Base-by-base conservation (phyloP, 1,140 invertebrate genomes). In the Panulirus ornatus region DNA sequence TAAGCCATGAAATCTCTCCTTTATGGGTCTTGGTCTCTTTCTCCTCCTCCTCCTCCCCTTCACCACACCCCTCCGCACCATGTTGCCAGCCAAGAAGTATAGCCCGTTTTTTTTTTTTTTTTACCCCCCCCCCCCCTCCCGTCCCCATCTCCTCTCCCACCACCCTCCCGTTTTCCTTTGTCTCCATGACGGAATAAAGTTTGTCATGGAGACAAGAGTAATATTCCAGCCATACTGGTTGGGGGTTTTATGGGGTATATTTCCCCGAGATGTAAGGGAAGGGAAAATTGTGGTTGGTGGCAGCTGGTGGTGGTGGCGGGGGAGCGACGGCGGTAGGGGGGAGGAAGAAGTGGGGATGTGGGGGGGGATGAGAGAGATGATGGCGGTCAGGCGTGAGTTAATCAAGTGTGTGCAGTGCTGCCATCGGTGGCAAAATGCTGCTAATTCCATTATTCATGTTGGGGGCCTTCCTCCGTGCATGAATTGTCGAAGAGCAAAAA, bases 1-100 rank as follows among this genome's bases (percentile, higher is more conserved):
- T 73, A 73, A 73, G 70, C 70, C 70, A 36, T 73, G 70, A 73
- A 73, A 73, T 73, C 70, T 73, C 22, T n/a, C 70, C 27, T 73
- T 73, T 36, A 73, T 38, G 11, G 34, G 34, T 30, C 3, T 38
- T 3, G 9, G 63, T 30, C 22, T 22, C 34, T 30, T 8, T 14
- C 70, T 34, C 70, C 27, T 73, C 70, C 9, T 11, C 27, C 42
- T 2, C 70, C 63, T 8, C n/a, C n/a, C 63, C 22, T 73, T 38
- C 70, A 73, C 70, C 34, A 58, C 51, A 11, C 51, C 22, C 51
- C 11, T n/a, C n/a, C n/a, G n/a, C n/a, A n/a, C n/a, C n/a, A n/a
- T n/a, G n/a, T n/a, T n/a, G n/a, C n/a, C n/a, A n/a, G n/a, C n/a
- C n/a, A n/a, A n/a, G n/a, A n/a, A n/a, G n/a, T n/a, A n/a, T 58